Conservation (phyloP, 1,140 invertebrate genomes). For the Megalonaias nervosa region DNA sequence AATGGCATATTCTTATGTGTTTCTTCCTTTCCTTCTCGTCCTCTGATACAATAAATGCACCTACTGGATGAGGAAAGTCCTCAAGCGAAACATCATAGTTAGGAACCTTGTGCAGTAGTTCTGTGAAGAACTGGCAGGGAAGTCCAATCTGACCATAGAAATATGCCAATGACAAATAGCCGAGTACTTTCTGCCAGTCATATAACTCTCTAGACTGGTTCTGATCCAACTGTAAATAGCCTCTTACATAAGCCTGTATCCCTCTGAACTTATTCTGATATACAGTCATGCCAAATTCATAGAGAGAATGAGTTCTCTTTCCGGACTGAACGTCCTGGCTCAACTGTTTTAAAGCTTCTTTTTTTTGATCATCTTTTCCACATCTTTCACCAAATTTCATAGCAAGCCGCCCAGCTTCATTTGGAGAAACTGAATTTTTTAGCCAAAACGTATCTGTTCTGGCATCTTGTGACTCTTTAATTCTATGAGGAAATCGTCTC, state of each 20-base stretch:
- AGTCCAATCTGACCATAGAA: slow-evolving; percentile 48
- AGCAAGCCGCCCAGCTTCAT: slow-evolving; percentile 26
- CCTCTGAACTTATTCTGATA: slow-evolving; percentile 41
- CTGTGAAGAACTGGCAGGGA: slow-evolving; percentile 44
- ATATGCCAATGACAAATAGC: slow-evolving; percentile 43
- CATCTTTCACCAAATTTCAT: slow-evolving; percentile 23
- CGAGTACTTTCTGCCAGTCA: slow-evolving; percentile 36
- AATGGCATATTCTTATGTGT: slow-evolving; percentile 46
- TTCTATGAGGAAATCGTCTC: slow-evolving; percentile 24
- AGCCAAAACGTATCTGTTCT: slow-evolving; percentile 19
- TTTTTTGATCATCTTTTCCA: slow-evolving; percentile 9
- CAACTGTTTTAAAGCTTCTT: neutral
- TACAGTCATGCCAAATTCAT: slow-evolving; percentile 44
- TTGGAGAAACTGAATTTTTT: slow-evolving; percentile 11
- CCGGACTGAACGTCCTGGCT: too few relatives aligned
- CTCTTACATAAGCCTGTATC: slow-evolving; percentile 34
- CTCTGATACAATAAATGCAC: slow-evolving; percentile 40
- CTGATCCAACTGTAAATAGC: slow-evolving; percentile 6
- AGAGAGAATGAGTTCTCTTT: slow-evolving; percentile 3
- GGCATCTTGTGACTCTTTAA: neutral
- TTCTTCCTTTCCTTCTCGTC: slow-evolving; percentile 26
- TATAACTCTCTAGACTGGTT: neutral
- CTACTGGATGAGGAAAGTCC: slow-evolving; percentile 40
- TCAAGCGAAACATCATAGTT: slow-evolving; percentile 14
- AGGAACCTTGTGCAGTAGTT: slow-evolving; percentile 12